phyloP scores from a whole-genome alignment of 2,888 invertebrate species.

The Sepiola atlantica region DNA sequence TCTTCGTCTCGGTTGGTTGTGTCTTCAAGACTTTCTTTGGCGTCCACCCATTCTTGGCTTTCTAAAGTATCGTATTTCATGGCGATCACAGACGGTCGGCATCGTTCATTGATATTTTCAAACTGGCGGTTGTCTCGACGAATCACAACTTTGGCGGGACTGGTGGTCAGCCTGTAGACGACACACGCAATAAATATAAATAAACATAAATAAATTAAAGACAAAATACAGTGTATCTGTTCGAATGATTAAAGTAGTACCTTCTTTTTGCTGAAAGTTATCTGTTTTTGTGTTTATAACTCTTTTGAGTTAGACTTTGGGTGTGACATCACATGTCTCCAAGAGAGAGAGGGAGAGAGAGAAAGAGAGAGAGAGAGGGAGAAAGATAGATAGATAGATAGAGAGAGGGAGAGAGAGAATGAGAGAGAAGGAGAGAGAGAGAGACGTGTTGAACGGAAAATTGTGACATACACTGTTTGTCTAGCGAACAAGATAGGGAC shows the following conservation, averaged over 20 bases:
- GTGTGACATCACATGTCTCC: too few species aligned
- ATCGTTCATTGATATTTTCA: slow-evolving; percentile 65
- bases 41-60: slow-evolving; percentile 70
- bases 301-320: too few species aligned
- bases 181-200: background rate
- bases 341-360: too few species aligned
- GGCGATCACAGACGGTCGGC: slow-evolving; percentile 67
- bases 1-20: slow-evolving; percentile 60
- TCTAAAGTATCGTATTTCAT: slow-evolving; percentile 65
- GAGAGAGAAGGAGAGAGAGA: too few species aligned
- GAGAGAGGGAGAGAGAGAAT: too few species aligned
- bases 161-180: slow-evolving; percentile 32
- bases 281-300: too few species aligned
- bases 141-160: slow-evolving; percentile 44
- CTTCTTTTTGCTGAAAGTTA: too few species aligned
- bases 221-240: background rate
- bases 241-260: background rate
- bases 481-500: too few species aligned
- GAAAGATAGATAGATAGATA: too few species aligned
- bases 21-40: slow-evolving; percentile 68
- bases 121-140: slow-evolving; percentile 56
- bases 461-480: too few species aligned
- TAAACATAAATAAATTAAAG: background rate
- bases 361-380: too few species aligned
- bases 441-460: too few species aligned